Evolutionary conservation across 2,113 vertebrate species (phyloP), one percentile per base, ranked within the genome.

Genomic region (Corapipo altera): DNA sequence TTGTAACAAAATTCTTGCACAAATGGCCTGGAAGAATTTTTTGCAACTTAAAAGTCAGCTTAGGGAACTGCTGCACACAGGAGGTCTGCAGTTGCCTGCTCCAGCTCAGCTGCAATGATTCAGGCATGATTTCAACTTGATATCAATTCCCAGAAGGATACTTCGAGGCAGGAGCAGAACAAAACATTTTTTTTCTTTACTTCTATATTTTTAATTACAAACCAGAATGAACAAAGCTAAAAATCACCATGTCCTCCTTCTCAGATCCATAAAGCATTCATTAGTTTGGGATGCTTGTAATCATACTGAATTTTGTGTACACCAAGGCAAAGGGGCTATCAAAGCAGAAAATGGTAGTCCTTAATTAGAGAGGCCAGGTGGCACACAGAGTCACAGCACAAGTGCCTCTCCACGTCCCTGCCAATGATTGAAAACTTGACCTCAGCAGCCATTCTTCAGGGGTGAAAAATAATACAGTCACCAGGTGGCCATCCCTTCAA

Each of bases 321-420:
- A 44, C 61, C 46, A 27, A 73, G 93, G 95, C 91, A 93, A 95
- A 91, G 83, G 85, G 93, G 69, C 88, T 84, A 92, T 91, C 85
- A 94, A 93, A 97, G 93, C 91, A 97, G 95, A 96, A 96, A 91
- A 96, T 75, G 88, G 66, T 74, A 93, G 89, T 35, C 85, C 88
- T 86, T 97, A 97, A 98, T 98, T 94, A 97, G 90, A 61, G 51
- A 95, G 91, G 97, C 85, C 97, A 98, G 97, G 96, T 97, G 95
- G 95, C 91, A 93, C 32, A 54, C 75, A 88, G 89, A 96, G 89
- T 75, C 92, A 93, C 83, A 89, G 81, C 76, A 89, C 95, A 88
- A 97, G 70, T 26, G 77, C 80, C 93, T 93, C 76, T 80, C 83
- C 69, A 49, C 44, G 2, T 79, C 82, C 85, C 90, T 94, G 92